Evolutionary conservation across 2,797 vertebrate species (phyloP), one percentile per base, ranked within the genome.

Genomic region (Cynopterus sphinx): DNA sequence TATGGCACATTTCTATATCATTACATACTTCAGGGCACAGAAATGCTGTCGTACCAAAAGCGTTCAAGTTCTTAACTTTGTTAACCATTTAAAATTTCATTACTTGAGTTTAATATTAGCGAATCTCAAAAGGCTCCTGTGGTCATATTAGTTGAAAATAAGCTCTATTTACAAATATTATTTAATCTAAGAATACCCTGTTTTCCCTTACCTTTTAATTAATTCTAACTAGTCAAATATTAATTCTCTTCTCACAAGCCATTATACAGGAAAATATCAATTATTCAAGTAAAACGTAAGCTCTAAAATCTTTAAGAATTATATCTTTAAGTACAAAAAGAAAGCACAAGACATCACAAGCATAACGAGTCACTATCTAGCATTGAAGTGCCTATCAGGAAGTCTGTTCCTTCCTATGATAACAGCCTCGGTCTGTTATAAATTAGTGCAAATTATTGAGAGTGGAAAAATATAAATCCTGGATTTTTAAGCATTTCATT

Each of bases 241-340:
- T 95, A 97, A 96, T 93, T 92, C 65, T 90, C 28, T 85, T 94
- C 85, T 96, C 67, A 96, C 39, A 96, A 97, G 90, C 51, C 59
- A 92, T 92, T 96, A 96, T 26, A 92, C 49, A 94, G 90, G 91
- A 97, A 92, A 89, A 86, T 77, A 94, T 78, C 31, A 95, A 86
- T 96, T 96, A 96, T 97, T 98, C 97, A 98, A 97, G 97, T 97
- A 97, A 97, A 90, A 91, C 85, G 67, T 77, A 96, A 97, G 67
- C 79, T 92, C 92, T 95, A 96, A 88, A 94, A 75, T 84, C 41
- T 88, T 97, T 94, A 96, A 96, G 78, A 96, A 96, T 97, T 96
- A 98, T 71, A 84, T 95, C 61, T 93, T 93, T 96, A 93, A 90
- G 81, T 96, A 68, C 73, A 65, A 59, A 75, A 70, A 59, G 22